phyloP scores from a whole-genome alignment of 2,113 vertebrate genomes.

The Etia nguti region DNA sequence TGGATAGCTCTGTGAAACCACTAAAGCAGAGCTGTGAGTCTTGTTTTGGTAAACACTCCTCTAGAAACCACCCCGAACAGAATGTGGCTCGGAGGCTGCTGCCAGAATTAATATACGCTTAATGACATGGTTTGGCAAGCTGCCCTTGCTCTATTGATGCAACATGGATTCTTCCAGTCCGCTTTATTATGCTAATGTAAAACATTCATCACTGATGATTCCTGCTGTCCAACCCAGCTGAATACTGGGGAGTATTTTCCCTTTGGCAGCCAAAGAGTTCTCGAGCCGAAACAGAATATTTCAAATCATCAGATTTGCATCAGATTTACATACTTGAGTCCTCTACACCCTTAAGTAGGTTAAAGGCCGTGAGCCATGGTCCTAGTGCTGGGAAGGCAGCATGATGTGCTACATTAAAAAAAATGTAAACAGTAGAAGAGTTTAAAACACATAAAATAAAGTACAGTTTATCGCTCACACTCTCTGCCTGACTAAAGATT shows the following conservation, averaged over 20 bases:
- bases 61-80: conserved; percentile 66
- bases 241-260: conserved; percentile 16
- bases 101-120: conserved; percentile 72
- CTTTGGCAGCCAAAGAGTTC: conserved; percentile 3
- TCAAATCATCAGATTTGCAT: conserved; percentile 44
- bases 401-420: background rate
- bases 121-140: conserved; percentile 68
- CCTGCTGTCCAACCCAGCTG: conserved; percentile 28
- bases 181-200: conserved; percentile 62
- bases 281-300: conserved; percentile 20
- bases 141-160: conserved; percentile 63
- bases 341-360: conserved; percentile 11
- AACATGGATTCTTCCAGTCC: conserved; percentile 53
- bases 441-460: background rate
- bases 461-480: background rate
- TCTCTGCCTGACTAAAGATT: background rate
- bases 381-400: background rate
- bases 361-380: conserved; percentile 1
- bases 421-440: background rate
- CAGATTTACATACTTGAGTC: conserved; percentile 33
- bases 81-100: conserved; percentile 54
- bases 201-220: conserved; percentile 55
- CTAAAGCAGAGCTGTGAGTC: conserved; percentile 48
- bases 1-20: conserved; percentile 56
- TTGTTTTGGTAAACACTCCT: conserved; percentile 73